These are phyloP conservation scores for Crotalus helleri DNA, from an alignment of 2,113 vertebrate genomes.

Conservation along the genomic window DNA sequence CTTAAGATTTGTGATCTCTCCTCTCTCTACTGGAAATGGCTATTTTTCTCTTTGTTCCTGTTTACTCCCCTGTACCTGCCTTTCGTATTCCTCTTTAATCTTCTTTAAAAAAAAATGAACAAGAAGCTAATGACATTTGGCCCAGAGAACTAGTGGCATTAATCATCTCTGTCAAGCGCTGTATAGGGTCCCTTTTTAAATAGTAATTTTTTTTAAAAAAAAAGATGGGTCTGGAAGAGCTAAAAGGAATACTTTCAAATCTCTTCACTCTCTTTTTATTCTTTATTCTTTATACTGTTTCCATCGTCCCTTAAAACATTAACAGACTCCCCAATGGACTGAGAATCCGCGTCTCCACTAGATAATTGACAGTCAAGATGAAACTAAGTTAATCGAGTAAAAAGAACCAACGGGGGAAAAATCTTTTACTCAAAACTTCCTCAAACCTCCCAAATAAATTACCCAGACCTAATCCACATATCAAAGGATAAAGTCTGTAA, in stretches of 20 bases:
- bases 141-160: background rate
- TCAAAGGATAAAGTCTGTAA: background rate
- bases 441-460: background rate
- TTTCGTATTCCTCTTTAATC: background rate
- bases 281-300: background rate
- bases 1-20: background rate
- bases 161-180: background rate
- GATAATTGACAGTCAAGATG: background rate
- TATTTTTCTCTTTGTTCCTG: background rate
- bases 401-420: background rate
- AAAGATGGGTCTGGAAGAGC: background rate
- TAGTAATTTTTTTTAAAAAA: background rate
- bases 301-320: background rate
- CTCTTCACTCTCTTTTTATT: background rate
- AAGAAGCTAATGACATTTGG: background rate
- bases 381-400: background rate
- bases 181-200: background rate
- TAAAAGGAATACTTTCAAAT: too few relatives aligned
- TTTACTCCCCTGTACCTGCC: background rate
- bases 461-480: background rate
- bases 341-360: background rate
- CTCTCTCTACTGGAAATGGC: background rate
- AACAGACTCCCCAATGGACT: background rate
- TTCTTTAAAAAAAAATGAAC: background rate
- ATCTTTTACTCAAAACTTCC: background rate